Conservation (phyloP, 2,888 invertebrate genomes). For the Lordiphosa andalusiaca region DNA sequence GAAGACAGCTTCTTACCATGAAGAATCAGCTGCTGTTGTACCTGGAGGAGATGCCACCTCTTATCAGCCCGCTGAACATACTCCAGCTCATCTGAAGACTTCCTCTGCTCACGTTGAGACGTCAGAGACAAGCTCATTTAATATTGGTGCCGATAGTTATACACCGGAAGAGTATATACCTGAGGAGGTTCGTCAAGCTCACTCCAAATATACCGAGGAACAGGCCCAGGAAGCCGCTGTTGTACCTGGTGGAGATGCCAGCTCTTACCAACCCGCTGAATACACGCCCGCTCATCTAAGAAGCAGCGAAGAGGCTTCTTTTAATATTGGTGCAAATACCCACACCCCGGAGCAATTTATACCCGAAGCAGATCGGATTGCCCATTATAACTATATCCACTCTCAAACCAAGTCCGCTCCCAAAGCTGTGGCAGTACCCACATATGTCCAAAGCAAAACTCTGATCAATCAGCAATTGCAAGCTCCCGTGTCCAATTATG, state of each 20-base stretch:
- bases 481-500: conserved; percentile 26
- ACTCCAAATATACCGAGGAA: too few relatives aligned
- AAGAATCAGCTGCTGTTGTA: background rate
- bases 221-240: background rate
- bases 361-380: conserved; percentile 20
- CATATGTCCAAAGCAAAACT: conserved; percentile 27
- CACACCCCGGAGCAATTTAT: conserved; percentile 31
- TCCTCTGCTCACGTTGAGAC: background rate
- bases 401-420: conserved; percentile 11
- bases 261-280: conserved; percentile 3
- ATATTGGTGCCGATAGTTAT: conserved; percentile 2
- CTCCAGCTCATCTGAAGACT: conserved; percentile 2
- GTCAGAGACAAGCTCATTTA: background rate
- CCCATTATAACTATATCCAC: conserved; percentile 17
- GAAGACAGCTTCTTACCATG: background rate
- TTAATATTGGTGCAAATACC: conserved; percentile 29
- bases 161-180: too few relatives aligned
- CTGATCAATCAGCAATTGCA: conserved; percentile 19
- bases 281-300: background rate
- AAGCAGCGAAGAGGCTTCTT: background rate
- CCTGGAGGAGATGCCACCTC: conserved; percentile 10
- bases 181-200: background rate
- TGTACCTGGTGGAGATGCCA: conserved; percentile 13
- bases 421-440: conserved; percentile 21
- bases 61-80: conserved; percentile 12